phyloP scores from a whole-genome alignment of 2,797 vertebrate species.

The Spea hammondii region DNA sequence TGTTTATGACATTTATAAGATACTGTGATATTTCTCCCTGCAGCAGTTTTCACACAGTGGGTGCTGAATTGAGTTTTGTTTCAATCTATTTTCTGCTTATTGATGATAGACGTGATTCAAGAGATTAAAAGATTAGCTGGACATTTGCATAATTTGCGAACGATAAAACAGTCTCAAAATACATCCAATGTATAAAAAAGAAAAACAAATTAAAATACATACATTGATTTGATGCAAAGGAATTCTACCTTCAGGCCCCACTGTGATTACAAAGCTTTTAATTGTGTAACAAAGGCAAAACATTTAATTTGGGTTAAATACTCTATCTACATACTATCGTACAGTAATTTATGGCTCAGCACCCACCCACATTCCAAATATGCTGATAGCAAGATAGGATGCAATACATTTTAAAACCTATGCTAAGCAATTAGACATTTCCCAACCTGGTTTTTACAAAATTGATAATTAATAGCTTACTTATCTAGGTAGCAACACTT shows the following conservation, averaged over 20 bases:
- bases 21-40: constrained; percentile 67
- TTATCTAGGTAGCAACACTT: too few relatives aligned
- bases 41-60: constrained; percentile 70
- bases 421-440: not conserved
- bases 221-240: constrained; percentile 60
- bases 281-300: constrained; percentile 16
- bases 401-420: not conserved
- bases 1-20: constrained; percentile 57
- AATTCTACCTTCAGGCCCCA: constrained; percentile 24
- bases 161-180: constrained; percentile 64
- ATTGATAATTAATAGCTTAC: too few relatives aligned
- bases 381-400: too few relatives aligned
- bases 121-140: constrained; percentile 72
- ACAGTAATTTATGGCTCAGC: not conserved
- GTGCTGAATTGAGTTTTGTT: constrained; percentile 69
- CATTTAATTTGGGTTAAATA: not conserved
- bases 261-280: constrained; percentile 37
- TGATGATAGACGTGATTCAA: constrained; percentile 66
- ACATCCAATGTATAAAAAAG: constrained; percentile 40
- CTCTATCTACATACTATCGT: not conserved
- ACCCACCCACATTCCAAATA: not conserved
- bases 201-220: constrained; percentile 62
- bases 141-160: constrained; percentile 71
- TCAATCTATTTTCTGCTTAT: constrained; percentile 71
- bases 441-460: not conserved